Conservation (phyloP, 1,140 invertebrate species). For the Drosophila kepulauana region DNA sequence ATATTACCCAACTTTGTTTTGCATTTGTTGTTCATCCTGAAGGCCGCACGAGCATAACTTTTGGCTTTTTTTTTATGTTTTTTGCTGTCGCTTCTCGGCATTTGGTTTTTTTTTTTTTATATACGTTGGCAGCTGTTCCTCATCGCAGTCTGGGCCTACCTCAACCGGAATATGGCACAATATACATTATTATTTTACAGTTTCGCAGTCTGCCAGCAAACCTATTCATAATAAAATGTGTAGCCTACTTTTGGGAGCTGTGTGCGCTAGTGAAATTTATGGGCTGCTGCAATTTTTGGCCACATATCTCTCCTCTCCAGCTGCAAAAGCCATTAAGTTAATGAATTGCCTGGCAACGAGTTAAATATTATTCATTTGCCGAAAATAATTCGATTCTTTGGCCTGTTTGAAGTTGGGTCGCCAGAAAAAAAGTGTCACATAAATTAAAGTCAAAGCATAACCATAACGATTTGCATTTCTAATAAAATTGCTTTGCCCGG, state of each 20-base stretch:
- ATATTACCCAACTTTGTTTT: constrained; percentile 57
- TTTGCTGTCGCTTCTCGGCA: too few species aligned
- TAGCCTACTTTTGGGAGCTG: constrained; percentile 1
- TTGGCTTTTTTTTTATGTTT: constrained; percentile 18
- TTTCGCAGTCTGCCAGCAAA: neutral
- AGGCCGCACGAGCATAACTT: constrained; percentile 49
- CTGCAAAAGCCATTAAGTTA: neutral
- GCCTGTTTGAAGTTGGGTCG: neutral
- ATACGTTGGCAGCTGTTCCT: neutral
- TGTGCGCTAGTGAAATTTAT: too few species aligned
- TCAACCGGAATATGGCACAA: constrained; percentile 2
- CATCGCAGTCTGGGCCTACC: neutral
- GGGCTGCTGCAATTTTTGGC: neutral
- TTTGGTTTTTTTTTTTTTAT: neutral
- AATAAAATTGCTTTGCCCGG: constrained; percentile 33
- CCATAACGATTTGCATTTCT: constrained; percentile 73
- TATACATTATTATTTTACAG: neutral
- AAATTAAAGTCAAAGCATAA: constrained; percentile 51
- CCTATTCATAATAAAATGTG: neutral
- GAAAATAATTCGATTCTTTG: constrained; percentile 18
- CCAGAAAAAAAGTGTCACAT: constrained; percentile 30
- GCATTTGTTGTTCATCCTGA: constrained; percentile 44
- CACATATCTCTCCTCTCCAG: neutral
- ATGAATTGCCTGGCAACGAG: constrained; percentile 3
- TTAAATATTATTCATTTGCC: constrained; percentile 3